Conservation (phyloP, 1,140 invertebrate species). For the Oncopeltus fasciatus region DNA sequence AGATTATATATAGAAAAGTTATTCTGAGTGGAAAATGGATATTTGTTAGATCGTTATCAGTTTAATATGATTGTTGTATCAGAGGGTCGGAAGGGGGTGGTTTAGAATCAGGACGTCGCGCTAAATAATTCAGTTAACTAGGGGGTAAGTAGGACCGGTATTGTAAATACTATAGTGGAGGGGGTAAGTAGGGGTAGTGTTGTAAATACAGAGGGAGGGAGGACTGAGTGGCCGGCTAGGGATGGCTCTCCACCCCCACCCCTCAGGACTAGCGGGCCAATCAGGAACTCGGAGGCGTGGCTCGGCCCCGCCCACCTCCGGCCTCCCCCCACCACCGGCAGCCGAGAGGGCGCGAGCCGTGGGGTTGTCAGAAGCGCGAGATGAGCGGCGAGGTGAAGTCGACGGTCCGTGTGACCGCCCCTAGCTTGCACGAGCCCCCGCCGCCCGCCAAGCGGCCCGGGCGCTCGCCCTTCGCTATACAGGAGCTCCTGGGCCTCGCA, state of each 20-base stretch:
- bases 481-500: slow-evolving; percentile 65
- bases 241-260: slow-evolving; percentile 1
- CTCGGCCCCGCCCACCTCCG: background rate
- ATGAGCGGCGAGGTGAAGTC: slow-evolving; percentile 11
- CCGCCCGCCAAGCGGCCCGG: slow-evolving; percentile 49
- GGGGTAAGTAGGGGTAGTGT: slow-evolving; percentile 5
- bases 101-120: background rate
- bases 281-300: background rate
- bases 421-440: slow-evolving; percentile 9
- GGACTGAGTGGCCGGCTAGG: slow-evolving; percentile 3
- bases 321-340: background rate
- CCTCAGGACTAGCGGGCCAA: background rate
- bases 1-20: background rate
- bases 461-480: slow-evolving; percentile 79
- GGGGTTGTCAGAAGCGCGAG: slow-evolving; percentile 1
- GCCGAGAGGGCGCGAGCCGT: too few species aligned
- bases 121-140: slow-evolving; percentile 9
- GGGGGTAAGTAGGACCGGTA: background rate
- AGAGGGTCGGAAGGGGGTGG: slow-evolving; percentile 1
- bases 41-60: slow-evolving; percentile 3
- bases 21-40: background rate
- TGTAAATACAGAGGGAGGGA: background rate
- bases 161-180: background rate
- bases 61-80: slow-evolving; percentile 6
- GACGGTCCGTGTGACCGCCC: slow-evolving; percentile 18